These are phyloP conservation scores for Phengaris arion DNA, from an alignment of 2,888 invertebrate genomes.

Conservation along the genomic window DNA sequence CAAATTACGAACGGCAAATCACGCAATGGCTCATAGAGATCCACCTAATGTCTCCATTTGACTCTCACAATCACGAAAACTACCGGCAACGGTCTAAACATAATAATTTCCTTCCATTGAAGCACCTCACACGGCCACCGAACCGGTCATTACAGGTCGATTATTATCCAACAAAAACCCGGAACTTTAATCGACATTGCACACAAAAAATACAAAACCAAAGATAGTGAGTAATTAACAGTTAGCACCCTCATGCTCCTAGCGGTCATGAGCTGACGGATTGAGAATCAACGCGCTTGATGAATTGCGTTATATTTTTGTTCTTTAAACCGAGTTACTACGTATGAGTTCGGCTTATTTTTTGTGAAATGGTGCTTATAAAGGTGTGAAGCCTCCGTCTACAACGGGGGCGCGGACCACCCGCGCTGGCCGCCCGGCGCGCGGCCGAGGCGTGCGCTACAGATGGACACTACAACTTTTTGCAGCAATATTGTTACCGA, in stretches of 20 bases:
- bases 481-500: constrained; percentile 35
- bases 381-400: constrained; percentile 72
- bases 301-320: background rate
- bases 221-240: constrained; percentile 68
- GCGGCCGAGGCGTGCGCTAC: constrained; percentile 55
- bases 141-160: constrained; percentile 74
- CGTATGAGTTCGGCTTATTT: constrained; percentile 25
- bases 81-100: constrained; percentile 57
- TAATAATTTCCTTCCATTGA: constrained; percentile 67
- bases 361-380: constrained; percentile 46
- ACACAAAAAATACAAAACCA: constrained; percentile 74
- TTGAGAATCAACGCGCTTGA: background rate
- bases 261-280: constrained; percentile 41
- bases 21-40: constrained; percentile 70
- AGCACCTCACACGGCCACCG: constrained; percentile 72
- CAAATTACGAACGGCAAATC: constrained; percentile 61
- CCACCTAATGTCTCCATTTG: constrained; percentile 74
- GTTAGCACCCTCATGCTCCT: constrained; percentile 76
- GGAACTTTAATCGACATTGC: constrained; percentile 73
- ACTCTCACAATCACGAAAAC: constrained; percentile 55
- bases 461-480: constrained; percentile 40
- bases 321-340: background rate
- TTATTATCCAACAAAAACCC: constrained; percentile 76
- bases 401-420: constrained; percentile 65
- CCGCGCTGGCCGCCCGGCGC: constrained; percentile 65